These are phyloP conservation scores for Erythrocercus mccallii DNA, from an alignment of 2,113 vertebrate genomes.

Conservation along the genomic window DNA sequence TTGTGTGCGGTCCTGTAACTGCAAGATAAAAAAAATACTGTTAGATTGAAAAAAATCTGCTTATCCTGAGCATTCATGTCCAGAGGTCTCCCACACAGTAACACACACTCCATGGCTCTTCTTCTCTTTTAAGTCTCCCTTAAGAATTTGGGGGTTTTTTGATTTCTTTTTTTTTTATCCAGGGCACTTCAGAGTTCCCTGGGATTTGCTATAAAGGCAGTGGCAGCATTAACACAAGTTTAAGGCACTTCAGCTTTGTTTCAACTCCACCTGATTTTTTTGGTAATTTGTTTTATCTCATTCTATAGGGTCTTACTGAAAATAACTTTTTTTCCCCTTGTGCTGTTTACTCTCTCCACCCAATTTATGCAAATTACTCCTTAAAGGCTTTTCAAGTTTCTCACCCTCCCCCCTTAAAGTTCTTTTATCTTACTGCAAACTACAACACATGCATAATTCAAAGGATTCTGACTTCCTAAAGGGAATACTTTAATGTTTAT, in stretches of 20 bases:
- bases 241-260: constrained; percentile 11
- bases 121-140: not conserved
- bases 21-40: constrained; percentile 52
- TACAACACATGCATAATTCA: constrained; percentile 62
- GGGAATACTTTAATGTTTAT: constrained; percentile 59
- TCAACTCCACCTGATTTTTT: constrained; percentile 14
- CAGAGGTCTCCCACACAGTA: not conserved
- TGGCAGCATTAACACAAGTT: not conserved
- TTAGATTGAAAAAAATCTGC: not conserved
- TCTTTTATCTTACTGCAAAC: constrained; percentile 62
- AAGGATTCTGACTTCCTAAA: constrained; percentile 36
- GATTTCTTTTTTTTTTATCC: not conserved
- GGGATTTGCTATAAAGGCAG: not conserved
- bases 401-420: constrained; percentile 8
- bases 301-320: not conserved
- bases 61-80: not conserved
- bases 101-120: not conserved
- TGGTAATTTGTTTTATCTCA: constrained; percentile 8
- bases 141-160: not conserved
- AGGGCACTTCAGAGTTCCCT: not conserved
- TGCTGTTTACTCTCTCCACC: constrained; percentile 50
- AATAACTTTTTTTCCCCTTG: not conserved
- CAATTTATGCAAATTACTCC: constrained; percentile 45
- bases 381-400: constrained; percentile 42
- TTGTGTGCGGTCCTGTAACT: constrained; percentile 98